A percentile compares a stretch with the other conserved stretches of the same genome.
Evolutionary conservation across 2,797 vertebrate species (phyloP).

Genomic region (Tauraco hartlaubi): DNA sequence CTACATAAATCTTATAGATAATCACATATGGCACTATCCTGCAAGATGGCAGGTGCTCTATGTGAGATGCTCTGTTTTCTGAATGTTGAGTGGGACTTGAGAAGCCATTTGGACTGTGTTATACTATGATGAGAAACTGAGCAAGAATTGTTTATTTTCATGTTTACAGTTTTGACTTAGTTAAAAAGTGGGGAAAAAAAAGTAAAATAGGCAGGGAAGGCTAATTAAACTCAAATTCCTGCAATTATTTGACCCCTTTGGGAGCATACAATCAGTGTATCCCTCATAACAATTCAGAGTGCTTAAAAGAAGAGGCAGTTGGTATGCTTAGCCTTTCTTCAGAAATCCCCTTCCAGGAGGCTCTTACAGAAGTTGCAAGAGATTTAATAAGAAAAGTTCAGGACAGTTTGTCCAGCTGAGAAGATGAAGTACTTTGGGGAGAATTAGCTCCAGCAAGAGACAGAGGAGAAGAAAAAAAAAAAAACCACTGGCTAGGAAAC

Average conservation of each 20-base stretch:
- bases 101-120: conserved; percentile 27
- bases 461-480: background rate
- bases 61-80: conserved; percentile 42
- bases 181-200: background rate
- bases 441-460: background rate
- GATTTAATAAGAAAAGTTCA: background rate
- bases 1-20: conserved; percentile 20
- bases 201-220: background rate
- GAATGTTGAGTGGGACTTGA: conserved; percentile 59
- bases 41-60: conserved; percentile 42
- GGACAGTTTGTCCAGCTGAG: conserved; percentile 16
- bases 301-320: background rate
- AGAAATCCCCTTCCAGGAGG: background rate
- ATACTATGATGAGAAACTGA: conserved; percentile 17
- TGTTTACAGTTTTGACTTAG: conserved; percentile 44
- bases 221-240: conserved; percentile 26
- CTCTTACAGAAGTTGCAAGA: background rate
- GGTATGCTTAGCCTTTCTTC: background rate
- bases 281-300: background rate
- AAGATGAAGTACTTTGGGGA: background rate
- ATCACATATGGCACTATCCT: conserved; percentile 37
- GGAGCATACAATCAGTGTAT: background rate
- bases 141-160: conserved; percentile 43
- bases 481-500: background rate
- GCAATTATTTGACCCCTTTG: background rate